phyloP scores from a whole-genome alignment of 1,140 invertebrate genomes.

The Eurytemora carolleeae region DNA sequence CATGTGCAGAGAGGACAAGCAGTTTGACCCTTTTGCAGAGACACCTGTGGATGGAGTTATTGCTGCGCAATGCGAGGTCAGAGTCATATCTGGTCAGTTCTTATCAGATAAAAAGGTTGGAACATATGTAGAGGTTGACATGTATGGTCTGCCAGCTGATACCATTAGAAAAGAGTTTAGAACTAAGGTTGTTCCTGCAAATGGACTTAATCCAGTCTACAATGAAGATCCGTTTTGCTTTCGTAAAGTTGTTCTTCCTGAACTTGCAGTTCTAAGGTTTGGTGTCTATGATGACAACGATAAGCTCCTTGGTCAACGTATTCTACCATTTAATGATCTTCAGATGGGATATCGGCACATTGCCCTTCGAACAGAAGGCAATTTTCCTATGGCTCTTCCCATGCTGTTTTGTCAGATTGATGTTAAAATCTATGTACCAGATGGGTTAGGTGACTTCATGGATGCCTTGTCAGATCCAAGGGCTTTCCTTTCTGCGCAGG shows the following conservation, averaged over 20 bases:
- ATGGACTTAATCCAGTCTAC: conserved; percentile 91
- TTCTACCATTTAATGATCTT: conserved; percentile 87
- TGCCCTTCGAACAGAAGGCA: conserved; percentile 87
- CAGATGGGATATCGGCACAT: conserved; percentile 89
- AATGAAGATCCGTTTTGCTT: conserved; percentile 97
- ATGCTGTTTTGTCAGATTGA: conserved; percentile 98
- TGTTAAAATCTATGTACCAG: conserved; percentile 97
- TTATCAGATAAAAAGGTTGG: conserved; percentile 38
- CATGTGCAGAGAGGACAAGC: conserved; percentile 84
- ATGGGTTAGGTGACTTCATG: conserved; percentile 92
- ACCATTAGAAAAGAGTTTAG: conserved; percentile 96
- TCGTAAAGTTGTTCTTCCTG: conserved; percentile 90
- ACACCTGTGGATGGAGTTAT: conserved; percentile 98
- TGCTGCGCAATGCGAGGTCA: conserved; percentile 89
- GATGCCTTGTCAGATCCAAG: conserved; percentile 87
- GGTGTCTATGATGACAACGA: conserved; percentile 97
- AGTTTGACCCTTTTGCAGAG: conserved; percentile 97
- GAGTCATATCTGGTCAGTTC: conserved; percentile 51
- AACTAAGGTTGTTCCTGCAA: conserved; percentile 81
- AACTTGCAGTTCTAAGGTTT: conserved; percentile 87
- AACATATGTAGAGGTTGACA: conserved; percentile 65
- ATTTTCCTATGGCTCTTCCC: conserved; percentile 94
- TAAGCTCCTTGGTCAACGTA: conserved; percentile 87
- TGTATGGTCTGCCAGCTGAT: conserved; percentile 97
- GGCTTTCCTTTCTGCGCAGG: conserved; percentile 68